Base-by-base conservation (phyloP, 2,113 vertebrate species). In the Ceratotherium simum region DNA sequence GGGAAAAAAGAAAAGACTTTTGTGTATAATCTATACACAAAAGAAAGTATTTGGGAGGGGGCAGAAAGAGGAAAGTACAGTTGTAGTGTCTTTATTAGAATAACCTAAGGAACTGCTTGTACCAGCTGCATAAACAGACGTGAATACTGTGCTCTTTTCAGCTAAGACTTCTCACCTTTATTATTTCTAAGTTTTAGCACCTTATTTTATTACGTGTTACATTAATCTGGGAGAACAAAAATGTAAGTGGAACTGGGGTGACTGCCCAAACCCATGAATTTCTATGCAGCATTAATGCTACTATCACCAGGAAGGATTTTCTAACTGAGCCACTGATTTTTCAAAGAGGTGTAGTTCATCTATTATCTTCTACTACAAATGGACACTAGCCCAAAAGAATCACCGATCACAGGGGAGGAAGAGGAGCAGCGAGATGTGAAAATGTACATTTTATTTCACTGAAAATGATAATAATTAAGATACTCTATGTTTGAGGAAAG, bases 21-120 rank as follows among this genome's bases (percentile, higher is more conserved):
- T 98, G 98, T 98, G 98, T 98, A 98, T 98, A 98, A 98, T 97
- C 97, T 98, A 98, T 98, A 99, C 95, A 99, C 98, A 98, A 99
- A 98, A 99, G 98, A 98, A 99, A 98, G 97, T 97, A 98, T 97
- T 97, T 97, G 98, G 91, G 96, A 96, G 97, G 97, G 91, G 2
- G 1, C 64, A 97, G 94, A 98, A 97, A 96, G 98, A 90, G 96
- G 65, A 42, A 98, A 98, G 96, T 85, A 98, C 81, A 98, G 97
- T 97, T 94, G 90, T 98, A 98, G 75, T 90, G 93, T 97, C 97
- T 98, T 98, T 94, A 98, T 98, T 98, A 98, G 96, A 99, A 98
- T 94, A 98, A 97, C 80, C 97, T 96, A 97, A 97, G 97, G 85
- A 98, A 98, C 95, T 88, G 89, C 96, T 95, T 96, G 86, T 70